Evolutionary conservation across 2,888 invertebrate species (phyloP), one percentile per base, ranked within the genome.

Genomic region (Nephrotoma flavescens): DNA sequence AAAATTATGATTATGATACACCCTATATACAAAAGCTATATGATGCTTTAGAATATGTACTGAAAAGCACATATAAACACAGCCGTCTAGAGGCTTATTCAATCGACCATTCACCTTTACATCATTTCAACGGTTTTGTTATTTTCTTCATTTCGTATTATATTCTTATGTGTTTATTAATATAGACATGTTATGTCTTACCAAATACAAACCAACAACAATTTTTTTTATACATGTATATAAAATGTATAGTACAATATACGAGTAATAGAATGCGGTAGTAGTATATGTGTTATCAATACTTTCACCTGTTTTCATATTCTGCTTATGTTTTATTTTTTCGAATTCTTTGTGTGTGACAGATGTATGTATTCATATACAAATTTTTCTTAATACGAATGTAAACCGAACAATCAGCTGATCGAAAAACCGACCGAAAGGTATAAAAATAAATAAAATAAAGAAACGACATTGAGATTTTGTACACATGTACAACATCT

Each of bases 291-390:
- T 71, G 84, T 84, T 84, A 84, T 84, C 84, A 84, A 84, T 84
- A 84, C 84, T 84, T 84, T 84, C 84, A 84, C 84, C 84, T 84
- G 84, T 84, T 84, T 42, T 84, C 84, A 71, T 71, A 57, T 57
- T 57, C 57, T 57, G 57, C 47, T 57, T 57, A 57, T 9, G 19
- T 19, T 31, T 71, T 11, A 71, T 31, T 71, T 71, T 31, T 31
- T 31, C 31, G 19, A 9, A 31, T 71, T 71, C 31, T 19, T 71
- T 71, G 71, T 71, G 71, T 71, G 44, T 4, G 44, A 31, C 31
- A 31, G 44, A 31, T 71, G 15, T 31, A 31, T 9, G 15, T 52
- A 31, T 11, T 11, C 31, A 31, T 4, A 31, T 9, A 31, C 71
- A 71, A 9, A 31, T 31, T 31, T 31, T 71, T 6, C 31, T 71